Conservation (phyloP, 2,797 vertebrate species). For the Poecilia gillii region DNA sequence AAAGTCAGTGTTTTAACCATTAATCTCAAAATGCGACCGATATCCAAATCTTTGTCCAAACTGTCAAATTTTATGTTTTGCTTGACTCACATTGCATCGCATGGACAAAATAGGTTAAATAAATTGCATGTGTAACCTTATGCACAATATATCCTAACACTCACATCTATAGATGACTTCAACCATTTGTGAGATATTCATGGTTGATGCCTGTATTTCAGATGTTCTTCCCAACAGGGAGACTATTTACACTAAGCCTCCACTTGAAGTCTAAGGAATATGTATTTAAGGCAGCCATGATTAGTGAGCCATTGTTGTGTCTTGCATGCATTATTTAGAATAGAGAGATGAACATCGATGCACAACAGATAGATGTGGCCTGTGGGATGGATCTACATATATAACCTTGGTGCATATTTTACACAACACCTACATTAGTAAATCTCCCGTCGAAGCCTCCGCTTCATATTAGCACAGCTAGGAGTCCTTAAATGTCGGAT, state of each 20-base stretch:
- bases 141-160: no score
- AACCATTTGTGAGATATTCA: conserved; percentile 21
- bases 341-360: conserved; percentile 54
- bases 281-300: conserved; percentile 27
- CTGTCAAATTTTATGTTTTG: not conserved
- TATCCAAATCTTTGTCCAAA: not conserved
- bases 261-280: not conserved
- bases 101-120: not conserved
- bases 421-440: conserved; percentile 52
- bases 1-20: not conserved
- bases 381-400: conserved; percentile 26
- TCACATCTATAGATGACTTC: not conserved
- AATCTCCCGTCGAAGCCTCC: conserved; percentile 31
- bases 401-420: conserved; percentile 63
- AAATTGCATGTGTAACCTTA: not conserved
- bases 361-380: conserved; percentile 38
- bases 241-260: not conserved
- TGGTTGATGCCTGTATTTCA: conserved; percentile 22
- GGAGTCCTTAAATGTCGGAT: conserved; percentile 58
- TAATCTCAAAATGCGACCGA: not conserved
- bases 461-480: conserved; percentile 18
- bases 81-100: not conserved
- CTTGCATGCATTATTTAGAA: conserved; percentile 59
- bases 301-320: conserved; percentile 21
- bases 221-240: conserved; percentile 2